Conservation (phyloP, 2,113 vertebrate genomes). For the Panthera tigris region DNA sequence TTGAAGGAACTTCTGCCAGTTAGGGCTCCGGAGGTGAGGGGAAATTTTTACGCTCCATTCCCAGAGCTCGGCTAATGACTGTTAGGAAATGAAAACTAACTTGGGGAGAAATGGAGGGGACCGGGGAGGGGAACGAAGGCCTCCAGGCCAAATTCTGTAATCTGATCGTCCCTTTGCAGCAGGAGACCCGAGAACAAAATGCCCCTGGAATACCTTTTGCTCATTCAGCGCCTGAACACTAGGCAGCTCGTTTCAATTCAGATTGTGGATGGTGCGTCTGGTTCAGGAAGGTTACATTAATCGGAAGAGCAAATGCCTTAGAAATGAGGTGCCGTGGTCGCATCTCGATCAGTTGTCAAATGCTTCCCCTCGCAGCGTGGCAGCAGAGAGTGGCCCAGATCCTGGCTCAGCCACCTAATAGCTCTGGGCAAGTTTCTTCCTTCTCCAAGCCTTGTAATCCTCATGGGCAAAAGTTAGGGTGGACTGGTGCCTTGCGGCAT, state of each 20-base stretch:
- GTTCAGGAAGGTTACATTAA: neutral
- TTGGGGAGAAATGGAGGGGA: constrained; percentile 59
- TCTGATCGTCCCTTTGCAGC: constrained; percentile 68
- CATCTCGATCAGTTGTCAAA: neutral
- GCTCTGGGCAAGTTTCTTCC: neutral
- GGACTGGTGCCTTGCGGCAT: neutral
- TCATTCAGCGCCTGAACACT: neutral
- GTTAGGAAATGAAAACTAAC: constrained; percentile 77
- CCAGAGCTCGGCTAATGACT: constrained; percentile 81
- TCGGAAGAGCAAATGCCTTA: neutral
- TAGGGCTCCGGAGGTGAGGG: constrained; percentile 81
- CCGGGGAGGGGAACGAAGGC: neutral
- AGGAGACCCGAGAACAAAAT: constrained; percentile 22
- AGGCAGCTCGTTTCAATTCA: neutral
- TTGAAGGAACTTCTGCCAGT: constrained; percentile 69
- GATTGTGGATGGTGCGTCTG: neutral
- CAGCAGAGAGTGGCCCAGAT: neutral
- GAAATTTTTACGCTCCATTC: constrained; percentile 82
- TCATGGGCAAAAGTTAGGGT: neutral
- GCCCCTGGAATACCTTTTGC: constrained; percentile 28
- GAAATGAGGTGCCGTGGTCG: neutral
- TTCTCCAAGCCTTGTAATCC: neutral
- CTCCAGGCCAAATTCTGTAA: constrained; percentile 62
- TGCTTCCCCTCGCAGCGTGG: neutral
- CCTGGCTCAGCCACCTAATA: neutral